These are phyloP conservation scores for Mobula hypostoma DNA, from an alignment of 2,113 vertebrate species.

Conservation along the genomic window DNA sequence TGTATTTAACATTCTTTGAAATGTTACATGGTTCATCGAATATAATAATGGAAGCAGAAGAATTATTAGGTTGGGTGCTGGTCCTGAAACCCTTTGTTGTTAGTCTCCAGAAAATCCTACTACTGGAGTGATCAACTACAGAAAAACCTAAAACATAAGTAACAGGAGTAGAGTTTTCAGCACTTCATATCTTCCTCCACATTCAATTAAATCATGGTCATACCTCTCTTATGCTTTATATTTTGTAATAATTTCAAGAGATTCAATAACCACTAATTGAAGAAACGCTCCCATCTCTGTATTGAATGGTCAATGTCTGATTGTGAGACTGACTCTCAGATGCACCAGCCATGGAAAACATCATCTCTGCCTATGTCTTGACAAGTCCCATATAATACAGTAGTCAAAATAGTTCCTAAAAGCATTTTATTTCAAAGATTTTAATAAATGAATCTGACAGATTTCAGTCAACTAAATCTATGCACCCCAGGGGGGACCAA, in stretches of 20 bases:
- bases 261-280: too few relatives aligned
- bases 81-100: background rate
- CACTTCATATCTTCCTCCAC: too few relatives aligned
- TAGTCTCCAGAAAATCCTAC: background rate
- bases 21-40: background rate
- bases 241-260: too few relatives aligned
- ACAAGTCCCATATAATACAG: too few relatives aligned
- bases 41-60: background rate
- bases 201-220: too few relatives aligned
- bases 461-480: background rate
- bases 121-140: background rate
- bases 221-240: too few relatives aligned
- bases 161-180: too few relatives aligned
- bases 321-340: too few relatives aligned
- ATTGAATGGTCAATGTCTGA: too few relatives aligned
- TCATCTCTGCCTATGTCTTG: too few relatives aligned
- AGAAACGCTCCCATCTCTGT: too few relatives aligned
- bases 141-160: background rate
- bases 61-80: background rate
- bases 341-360: too few relatives aligned
- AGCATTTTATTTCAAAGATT: background rate
- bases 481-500: background rate
- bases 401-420: background rate
- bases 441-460: background rate
- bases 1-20: background rate